A percentile compares a stretch with the other conserved stretches of the same genome.
phyloP scores from a whole-genome alignment of 1,140 invertebrate species.

The Drosophila auraria region DNA sequence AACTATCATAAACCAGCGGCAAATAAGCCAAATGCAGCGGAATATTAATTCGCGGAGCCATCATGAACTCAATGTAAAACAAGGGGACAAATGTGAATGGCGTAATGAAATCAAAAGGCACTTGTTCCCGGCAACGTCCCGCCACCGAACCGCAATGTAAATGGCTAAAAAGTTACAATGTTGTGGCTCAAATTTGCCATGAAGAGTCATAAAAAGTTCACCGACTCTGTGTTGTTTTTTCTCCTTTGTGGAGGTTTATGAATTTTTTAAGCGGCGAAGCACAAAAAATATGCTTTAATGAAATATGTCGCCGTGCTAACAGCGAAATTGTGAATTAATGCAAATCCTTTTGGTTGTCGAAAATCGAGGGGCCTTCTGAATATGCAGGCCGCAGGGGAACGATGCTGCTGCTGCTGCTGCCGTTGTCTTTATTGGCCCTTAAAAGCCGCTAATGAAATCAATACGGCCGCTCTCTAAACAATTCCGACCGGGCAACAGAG shows the following conservation, averaged over 20 bases:
- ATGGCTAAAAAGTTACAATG: conserved; percentile 54
- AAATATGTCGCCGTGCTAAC: conserved; percentile 15
- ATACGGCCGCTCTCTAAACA: conserved; percentile 67
- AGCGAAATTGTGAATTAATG: conserved; percentile 40
- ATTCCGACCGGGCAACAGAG: conserved; percentile 36
- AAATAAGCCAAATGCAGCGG: conserved; percentile 14
- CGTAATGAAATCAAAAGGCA: conserved; percentile 53
- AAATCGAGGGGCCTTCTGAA: conserved; percentile 13
- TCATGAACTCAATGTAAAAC: conserved; percentile 38
- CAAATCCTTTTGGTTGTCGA: conserved; percentile 23
- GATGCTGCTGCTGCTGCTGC: neutral
- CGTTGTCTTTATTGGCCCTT: conserved; percentile 60
- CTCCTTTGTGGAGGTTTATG: conserved; percentile 18
- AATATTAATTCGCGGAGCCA: conserved; percentile 15
- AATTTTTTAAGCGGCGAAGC: conserved; percentile 17
- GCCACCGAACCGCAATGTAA: conserved; percentile 18
- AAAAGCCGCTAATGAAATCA: conserved; percentile 78
- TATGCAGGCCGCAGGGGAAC: conserved; percentile 17
- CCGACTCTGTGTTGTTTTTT: conserved; percentile 8
- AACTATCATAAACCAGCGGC: conserved; percentile 7
- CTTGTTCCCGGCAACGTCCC: conserved; percentile 12
- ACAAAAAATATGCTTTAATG: conserved; percentile 19
- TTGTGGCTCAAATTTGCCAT: conserved; percentile 35
- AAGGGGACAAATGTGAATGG: conserved; percentile 23
- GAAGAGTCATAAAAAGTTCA: conserved; percentile 46